phyloP scores from a whole-genome alignment of 2,888 invertebrate genomes.

The Platycheirus albimanus region DNA sequence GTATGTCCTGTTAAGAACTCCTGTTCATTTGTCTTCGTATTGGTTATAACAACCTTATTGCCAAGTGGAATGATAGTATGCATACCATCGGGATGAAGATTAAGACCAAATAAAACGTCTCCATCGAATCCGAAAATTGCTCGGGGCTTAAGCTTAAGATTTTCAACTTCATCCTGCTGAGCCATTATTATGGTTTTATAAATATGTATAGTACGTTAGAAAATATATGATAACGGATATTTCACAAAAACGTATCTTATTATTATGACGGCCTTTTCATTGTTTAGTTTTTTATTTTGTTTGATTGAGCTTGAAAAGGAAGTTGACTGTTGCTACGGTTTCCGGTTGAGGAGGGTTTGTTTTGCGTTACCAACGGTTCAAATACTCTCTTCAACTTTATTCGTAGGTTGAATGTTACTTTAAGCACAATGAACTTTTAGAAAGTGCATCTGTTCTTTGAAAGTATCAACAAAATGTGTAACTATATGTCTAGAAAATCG shows the following conservation, averaged over 20 bases:
- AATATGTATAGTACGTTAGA: not conserved
- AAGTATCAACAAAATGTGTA: too few relatives aligned
- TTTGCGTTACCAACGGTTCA: slow-evolving; percentile 4
- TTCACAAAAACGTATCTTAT: not conserved
- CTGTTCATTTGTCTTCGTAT: slow-evolving; percentile 87
- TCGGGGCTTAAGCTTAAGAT: slow-evolving; percentile 85
- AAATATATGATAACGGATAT: slow-evolving; percentile 24
- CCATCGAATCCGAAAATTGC: slow-evolving; percentile 93
- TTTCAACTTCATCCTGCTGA: slow-evolving; percentile 76
- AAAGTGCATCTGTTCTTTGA: too few relatives aligned
- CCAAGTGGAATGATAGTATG: slow-evolving; percentile 91
- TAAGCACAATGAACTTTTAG: too few relatives aligned
- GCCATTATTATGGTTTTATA: not conserved
- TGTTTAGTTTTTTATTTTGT: slow-evolving; percentile 10
- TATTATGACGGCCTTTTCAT: not conserved
- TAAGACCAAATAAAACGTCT: slow-evolving; percentile 84
- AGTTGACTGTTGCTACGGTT: slow-evolving; percentile 55
- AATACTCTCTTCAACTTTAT: too few relatives aligned
- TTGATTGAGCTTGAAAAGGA: slow-evolving; percentile 14
- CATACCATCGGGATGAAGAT: slow-evolving; percentile 88
- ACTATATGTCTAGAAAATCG: too few relatives aligned
- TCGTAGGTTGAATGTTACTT: too few relatives aligned
- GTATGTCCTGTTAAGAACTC: slow-evolving; percentile 91
- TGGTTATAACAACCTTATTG: slow-evolving; percentile 89
- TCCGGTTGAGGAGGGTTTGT: slow-evolving; percentile 38